Evolutionary conservation across 2,797 vertebrate genomes (phyloP).

Genomic region (Lutjanus campechanus): DNA sequence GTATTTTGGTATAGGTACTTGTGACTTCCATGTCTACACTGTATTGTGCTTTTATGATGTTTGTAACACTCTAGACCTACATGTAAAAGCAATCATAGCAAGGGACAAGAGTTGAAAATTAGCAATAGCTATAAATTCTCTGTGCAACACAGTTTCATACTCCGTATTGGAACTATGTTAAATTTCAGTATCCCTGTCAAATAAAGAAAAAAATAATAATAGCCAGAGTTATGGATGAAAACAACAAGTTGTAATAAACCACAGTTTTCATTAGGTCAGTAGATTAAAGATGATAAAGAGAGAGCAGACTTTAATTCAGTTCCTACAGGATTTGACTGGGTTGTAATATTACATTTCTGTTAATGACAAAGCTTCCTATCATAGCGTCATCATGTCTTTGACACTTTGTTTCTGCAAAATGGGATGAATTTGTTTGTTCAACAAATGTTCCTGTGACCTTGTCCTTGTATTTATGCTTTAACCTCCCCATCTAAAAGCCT

Average conservation of each 20-base stretch:
- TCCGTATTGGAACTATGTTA: too few species aligned
- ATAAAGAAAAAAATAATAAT: too few species aligned
- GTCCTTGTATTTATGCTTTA: constrained; percentile 12
- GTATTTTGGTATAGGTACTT: too few species aligned
- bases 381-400: background rate
- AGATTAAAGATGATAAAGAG: background rate
- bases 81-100: too few species aligned
- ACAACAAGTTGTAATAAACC: background rate
- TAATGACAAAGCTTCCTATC: background rate
- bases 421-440: constrained; percentile 16
- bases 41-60: too few species aligned
- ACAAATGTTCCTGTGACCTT: constrained; percentile 20
- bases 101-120: too few species aligned
- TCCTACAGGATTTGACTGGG: background rate
- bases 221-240: background rate
- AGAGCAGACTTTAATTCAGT: background rate
- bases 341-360: background rate
- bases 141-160: too few species aligned
- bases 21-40: too few species aligned
- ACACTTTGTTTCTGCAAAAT: background rate
- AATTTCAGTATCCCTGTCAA: too few species aligned
- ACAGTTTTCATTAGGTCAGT: background rate
- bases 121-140: too few species aligned
- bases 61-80: too few species aligned
- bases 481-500: constrained; percentile 43